A percentile compares a stretch with the other conserved stretches of the same genome.
phyloP scores from a whole-genome alignment of 2,888 invertebrate species.

The Tineola bisselliella region DNA sequence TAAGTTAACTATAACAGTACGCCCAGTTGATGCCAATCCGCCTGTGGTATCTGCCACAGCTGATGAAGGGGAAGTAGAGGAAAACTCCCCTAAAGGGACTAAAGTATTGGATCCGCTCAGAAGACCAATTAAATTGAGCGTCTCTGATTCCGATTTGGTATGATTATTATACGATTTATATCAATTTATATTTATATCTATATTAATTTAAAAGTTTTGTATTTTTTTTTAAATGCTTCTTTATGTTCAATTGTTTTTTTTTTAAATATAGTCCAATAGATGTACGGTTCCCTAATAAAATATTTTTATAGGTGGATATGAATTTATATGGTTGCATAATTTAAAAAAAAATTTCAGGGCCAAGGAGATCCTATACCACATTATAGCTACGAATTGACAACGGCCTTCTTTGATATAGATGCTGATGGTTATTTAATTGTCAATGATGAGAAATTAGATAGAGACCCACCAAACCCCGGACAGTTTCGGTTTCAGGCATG shows the following conservation, averaged over 20 bases:
- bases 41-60: constrained; percentile 79
- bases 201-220: no score
- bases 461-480: constrained; percentile 87
- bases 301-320: no score
- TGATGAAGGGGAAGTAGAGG: constrained; percentile 82
- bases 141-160: constrained; percentile 88
- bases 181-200: no score
- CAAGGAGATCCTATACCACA: constrained; percentile 81
- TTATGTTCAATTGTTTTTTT: no score
- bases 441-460: constrained; percentile 83
- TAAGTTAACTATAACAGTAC: constrained; percentile 81
- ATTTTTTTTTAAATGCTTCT: no score
- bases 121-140: constrained; percentile 75
- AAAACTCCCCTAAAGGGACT: constrained; percentile 87
- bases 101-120: constrained; percentile 74
- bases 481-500: constrained; percentile 85
- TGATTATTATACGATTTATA: no score
- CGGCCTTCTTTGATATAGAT: constrained; percentile 83
- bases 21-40: constrained; percentile 87
- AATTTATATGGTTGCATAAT: no score
- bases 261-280: no score
- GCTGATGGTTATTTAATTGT: constrained; percentile 78
- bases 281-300: no score
- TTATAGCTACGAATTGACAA: constrained; percentile 86
- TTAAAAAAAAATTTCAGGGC: constrained; percentile 54